Base-by-base conservation (phyloP, 2,888 invertebrate genomes). In the Andrena fulva region DNA sequence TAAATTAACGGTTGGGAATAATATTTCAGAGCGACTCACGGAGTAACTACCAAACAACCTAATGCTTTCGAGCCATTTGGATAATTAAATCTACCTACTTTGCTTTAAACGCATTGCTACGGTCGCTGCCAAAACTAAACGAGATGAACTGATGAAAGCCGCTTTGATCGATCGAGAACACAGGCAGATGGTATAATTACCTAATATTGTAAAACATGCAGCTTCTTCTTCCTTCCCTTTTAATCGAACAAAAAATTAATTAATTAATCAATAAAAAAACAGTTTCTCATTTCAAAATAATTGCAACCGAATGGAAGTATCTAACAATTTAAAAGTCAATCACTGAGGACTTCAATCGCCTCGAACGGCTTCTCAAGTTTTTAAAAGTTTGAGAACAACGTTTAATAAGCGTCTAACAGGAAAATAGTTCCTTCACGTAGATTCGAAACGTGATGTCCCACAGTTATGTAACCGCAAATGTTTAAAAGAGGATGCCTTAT, bases 21-120 rank as follows among this genome's bases (percentile, higher is more conserved):
- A 77, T 66, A 72, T 60, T 66, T 64, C 7, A 35, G 5, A 60
- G 50, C 20, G 24, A 56, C 4, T 66, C 12, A 1, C 5, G 12
- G 42, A 29, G 66, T 27, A 29, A 35, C 16, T 35, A 56, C n/a
- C 72, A 12, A 72, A 72, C 52, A 59, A 59, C 59, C 16, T 52
- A 50, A 72, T 72, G 27, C 50, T 24, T 52, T n/a, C 1, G 29
- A 24, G 66, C 74, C 52, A 77, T 73, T 62, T 73, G 35, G 52
- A 54, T 67, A 67, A 77, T 73, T 77, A 77, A 66, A 73, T 60
- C n/a, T 35, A 66, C 20, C 52, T 67, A 42, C 60, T 67, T 52
- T 67, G 24, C n/a, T 50, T 73, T 0, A 16, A 70, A 60, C 24
- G 16, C 52, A 67, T 33, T 33, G n/a, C 35, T 31, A 77, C 24